Conservation (phyloP, 2,888 invertebrate genomes). For the Patella pellucida region DNA sequence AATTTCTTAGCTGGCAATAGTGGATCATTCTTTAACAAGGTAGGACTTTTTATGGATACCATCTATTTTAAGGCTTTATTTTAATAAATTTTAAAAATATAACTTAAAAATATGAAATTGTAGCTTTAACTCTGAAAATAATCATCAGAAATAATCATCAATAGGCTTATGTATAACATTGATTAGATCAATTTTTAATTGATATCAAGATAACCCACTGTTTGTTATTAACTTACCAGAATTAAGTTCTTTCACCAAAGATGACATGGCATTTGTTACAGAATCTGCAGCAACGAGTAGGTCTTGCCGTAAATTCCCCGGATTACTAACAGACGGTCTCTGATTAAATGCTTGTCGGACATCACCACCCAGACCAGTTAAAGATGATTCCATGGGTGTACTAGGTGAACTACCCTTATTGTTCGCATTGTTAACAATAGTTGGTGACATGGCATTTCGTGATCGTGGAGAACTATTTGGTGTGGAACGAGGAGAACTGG, state of each 20-base stretch:
- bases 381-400: slow-evolving; percentile 60
- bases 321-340: slow-evolving; percentile 41
- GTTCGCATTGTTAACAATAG: slow-evolving; percentile 32
- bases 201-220: no score
- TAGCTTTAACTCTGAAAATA: no score
- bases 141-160: no score
- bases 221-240: slow-evolving; percentile 72
- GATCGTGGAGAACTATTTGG: slow-evolving; percentile 61
- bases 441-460: slow-evolving; percentile 58
- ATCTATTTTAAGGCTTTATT: no score
- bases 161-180: no score
- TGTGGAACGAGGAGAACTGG: slow-evolving; percentile 65
- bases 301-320: slow-evolving; percentile 76
- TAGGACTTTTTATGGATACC: no score
- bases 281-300: slow-evolving; percentile 95
- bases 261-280: slow-evolving; percentile 98
- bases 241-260: slow-evolving; percentile 94
- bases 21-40: no score
- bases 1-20: no score
- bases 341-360: slow-evolving; percentile 73
- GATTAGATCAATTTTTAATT: no score
- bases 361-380: slow-evolving; percentile 69
- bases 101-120: no score
- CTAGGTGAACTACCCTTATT: slow-evolving; percentile 58
- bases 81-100: no score